Percentiles rank a stretch among this genome's conserved stretches.
phyloP scores from a whole-genome alignment of 2,113 vertebrate species.

The Gymnobelideus leadbeateri region DNA sequence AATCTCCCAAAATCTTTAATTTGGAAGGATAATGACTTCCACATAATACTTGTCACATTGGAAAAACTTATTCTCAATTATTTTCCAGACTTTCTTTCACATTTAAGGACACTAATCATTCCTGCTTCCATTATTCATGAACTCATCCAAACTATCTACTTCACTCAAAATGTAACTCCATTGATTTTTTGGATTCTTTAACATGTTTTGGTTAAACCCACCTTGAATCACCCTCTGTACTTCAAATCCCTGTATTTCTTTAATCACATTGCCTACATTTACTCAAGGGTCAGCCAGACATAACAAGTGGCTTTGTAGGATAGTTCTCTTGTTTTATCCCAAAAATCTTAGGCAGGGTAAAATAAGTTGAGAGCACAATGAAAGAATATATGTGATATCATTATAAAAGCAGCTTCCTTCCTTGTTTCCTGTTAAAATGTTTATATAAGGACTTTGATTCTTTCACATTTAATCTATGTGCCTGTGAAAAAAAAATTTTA shows the following conservation, averaged over 20 bases:
- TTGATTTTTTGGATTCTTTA: slow-evolving; percentile 21
- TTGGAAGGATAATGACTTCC: slow-evolving; percentile 61
- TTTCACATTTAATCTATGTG: neutral
- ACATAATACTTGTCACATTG: slow-evolving; percentile 49
- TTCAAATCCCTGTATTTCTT: slow-evolving; percentile 50
- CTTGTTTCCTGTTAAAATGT: neutral
- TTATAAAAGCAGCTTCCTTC: neutral
- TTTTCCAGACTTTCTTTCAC: slow-evolving; percentile 45
- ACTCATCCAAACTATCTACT: slow-evolving; percentile 2
- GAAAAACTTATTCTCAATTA: slow-evolving; percentile 46
- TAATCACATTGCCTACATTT: slow-evolving; percentile 18
- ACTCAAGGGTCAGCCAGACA: neutral
- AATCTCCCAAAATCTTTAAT: slow-evolving; percentile 68
- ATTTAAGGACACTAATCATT: slow-evolving; percentile 22
- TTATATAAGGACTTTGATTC: neutral
- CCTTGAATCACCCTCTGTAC: slow-evolving; percentile 55
- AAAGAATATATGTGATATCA: neutral
- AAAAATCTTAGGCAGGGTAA: neutral
- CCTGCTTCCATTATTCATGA: slow-evolving; percentile 58
- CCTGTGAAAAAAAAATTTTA: neutral
- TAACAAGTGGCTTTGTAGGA: slow-evolving; percentile 23
- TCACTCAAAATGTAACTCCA: slow-evolving; percentile 31
- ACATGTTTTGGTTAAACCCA: slow-evolving; percentile 56
- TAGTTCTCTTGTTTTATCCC: neutral
- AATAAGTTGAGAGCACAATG: neutral